These are phyloP conservation scores for Zosterops hypoxanthus DNA, from an alignment of 2,113 vertebrate genomes.

Conservation along the genomic window DNA sequence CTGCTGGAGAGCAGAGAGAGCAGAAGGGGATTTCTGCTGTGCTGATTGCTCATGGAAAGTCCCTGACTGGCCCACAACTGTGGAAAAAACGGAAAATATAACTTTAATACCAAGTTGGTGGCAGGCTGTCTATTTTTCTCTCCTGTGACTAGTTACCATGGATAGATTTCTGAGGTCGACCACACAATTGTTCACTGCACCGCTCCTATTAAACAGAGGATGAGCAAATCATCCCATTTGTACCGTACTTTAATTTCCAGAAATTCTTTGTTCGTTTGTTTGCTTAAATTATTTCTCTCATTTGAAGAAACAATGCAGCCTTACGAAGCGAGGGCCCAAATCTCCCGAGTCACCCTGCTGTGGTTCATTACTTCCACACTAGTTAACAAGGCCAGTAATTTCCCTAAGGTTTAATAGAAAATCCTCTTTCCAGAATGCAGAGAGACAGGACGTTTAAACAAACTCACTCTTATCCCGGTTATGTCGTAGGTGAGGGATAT, in stretches of 20 bases:
- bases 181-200: constrained; percentile 34
- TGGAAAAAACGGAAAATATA: constrained; percentile 31
- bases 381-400: constrained; percentile 53
- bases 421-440: constrained; percentile 12
- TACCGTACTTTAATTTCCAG: constrained; percentile 49
- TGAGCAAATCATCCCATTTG: constrained; percentile 35
- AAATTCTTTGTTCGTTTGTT: constrained; percentile 59
- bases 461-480: background rate
- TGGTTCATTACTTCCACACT: constrained; percentile 23
- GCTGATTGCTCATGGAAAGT: constrained; percentile 40
- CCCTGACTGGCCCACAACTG: background rate
- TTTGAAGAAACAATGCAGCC: constrained; percentile 59
- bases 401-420: constrained; percentile 56
- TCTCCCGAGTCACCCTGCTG: constrained; percentile 43
- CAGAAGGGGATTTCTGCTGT: constrained; percentile 31
- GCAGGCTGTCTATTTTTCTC: constrained; percentile 45
- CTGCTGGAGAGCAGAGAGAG: background rate
- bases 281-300: constrained; percentile 62
- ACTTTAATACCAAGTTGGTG: constrained; percentile 43
- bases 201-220: constrained; percentile 20
- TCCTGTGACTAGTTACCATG: constrained; percentile 58
- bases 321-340: constrained; percentile 6
- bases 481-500: background rate
- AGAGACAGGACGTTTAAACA: background rate
- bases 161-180: constrained; percentile 58